Evolutionary conservation across 2,888 invertebrate genomes (phyloP).

Genomic region (Villa cingulata): DNA sequence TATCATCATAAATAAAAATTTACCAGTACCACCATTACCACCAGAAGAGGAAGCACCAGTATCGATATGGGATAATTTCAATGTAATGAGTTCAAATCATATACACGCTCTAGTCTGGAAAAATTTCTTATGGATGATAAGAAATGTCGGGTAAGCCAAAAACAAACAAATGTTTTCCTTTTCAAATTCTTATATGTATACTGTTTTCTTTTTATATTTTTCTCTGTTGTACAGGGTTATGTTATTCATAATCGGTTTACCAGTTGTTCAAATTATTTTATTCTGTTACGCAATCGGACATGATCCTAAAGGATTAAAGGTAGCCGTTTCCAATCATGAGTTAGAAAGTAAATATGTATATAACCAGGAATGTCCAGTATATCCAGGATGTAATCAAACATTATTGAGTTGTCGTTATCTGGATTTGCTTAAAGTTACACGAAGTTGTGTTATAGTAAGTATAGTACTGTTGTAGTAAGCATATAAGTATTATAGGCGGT

Average conservation of each 20-base stretch:
- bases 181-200: neutral
- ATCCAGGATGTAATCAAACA: conserved; percentile 46
- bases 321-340: conserved; percentile 75
- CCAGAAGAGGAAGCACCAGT: conserved; percentile 50
- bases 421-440: conserved; percentile 50
- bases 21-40: conserved; percentile 48
- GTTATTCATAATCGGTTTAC: conserved; percentile 72
- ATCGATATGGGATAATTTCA: conserved; percentile 43
- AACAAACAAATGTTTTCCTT: neutral
- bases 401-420: conserved; percentile 68
- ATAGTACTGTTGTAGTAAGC: neutral
- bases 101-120: conserved; percentile 79
- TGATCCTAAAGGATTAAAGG: conserved; percentile 59
- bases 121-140: conserved; percentile 73
- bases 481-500: too few relatives aligned
- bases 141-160: conserved; percentile 58
- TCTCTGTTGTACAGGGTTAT: conserved; percentile 47
- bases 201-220: neutral
- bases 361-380: conserved; percentile 38
- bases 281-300: conserved; percentile 85
- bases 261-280: conserved; percentile 70
- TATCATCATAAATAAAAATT: conserved; percentile 44
- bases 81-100: conserved; percentile 53
- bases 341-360: conserved; percentile 38
- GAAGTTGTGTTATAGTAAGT: conserved; percentile 49